Conservation (phyloP, 2,797 vertebrate genomes). For the Botia almorhae region DNA sequence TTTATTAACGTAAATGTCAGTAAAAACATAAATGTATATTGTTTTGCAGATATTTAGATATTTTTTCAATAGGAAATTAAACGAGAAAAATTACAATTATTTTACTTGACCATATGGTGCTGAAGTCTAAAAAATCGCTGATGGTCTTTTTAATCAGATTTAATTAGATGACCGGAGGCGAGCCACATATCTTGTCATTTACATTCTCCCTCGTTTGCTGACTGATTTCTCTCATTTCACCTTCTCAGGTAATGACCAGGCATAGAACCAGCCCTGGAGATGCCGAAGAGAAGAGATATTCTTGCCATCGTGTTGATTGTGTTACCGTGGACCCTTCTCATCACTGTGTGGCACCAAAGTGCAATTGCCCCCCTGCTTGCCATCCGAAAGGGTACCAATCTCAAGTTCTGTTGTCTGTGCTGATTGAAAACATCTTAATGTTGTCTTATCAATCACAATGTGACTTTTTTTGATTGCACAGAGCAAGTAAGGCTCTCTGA, state of each 20-base stretch:
- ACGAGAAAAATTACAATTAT: not conserved
- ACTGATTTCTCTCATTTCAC: not conserved
- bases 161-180: not conserved
- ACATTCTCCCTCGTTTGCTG: not conserved
- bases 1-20: not conserved
- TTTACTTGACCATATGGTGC: not conserved
- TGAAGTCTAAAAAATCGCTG: not conserved
- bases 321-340: conserved; percentile 98
- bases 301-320: conserved; percentile 98
- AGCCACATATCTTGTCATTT: conserved; percentile 13
- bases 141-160: not conserved
- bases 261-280: conserved; percentile 96
- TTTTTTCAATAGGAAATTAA: not conserved
- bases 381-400: conserved; percentile 90
- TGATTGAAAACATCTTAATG: not conserved
- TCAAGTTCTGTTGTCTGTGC: not conserved
- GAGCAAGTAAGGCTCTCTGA: not conserved
- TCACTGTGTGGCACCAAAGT: conserved; percentile 99
- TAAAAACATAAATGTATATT: not conserved
- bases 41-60: not conserved
- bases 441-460: not conserved
- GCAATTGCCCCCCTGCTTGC: conserved; percentile 92
- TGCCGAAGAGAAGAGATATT: conserved; percentile 99
- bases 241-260: conserved; percentile 92
- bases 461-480: not conserved